Percentiles rank a stretch among this genome's conserved stretches.
Conservation (phyloP, 1,140 invertebrate species). For the Procambarus virginalis region DNA sequence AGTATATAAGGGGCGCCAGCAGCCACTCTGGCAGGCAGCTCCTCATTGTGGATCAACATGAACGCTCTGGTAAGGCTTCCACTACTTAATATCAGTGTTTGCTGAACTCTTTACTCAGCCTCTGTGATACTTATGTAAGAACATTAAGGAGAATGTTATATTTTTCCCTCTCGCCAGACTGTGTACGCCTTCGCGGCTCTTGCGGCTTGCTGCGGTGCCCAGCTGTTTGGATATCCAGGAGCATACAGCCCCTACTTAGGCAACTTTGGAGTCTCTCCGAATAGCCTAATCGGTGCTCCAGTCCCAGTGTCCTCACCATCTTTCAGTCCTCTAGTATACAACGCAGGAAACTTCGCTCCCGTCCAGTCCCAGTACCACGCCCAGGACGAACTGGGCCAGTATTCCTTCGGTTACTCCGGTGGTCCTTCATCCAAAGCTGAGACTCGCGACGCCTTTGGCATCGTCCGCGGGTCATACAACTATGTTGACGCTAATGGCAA, state of each 20-base stretch:
- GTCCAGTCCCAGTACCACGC: constrained; percentile 51
- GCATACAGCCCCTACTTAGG: constrained; percentile 16
- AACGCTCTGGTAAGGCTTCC: constrained; percentile 44
- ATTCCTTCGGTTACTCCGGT: constrained; percentile 49
- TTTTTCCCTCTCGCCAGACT: constrained; percentile 21
- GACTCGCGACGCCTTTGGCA: constrained; percentile 44
- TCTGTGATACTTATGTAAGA: not conserved
- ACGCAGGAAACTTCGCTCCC: constrained; percentile 12
- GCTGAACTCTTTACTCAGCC: not conserved
- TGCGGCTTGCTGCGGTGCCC: constrained; percentile 19
- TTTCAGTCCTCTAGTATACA: not conserved
- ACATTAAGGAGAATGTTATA: not conserved
- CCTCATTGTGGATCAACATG: constrained; percentile 55
- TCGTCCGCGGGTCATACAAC: constrained; percentile 45
- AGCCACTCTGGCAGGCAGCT: constrained; percentile 41
- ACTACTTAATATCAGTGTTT: not conserved
- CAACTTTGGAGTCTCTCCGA: not conserved
- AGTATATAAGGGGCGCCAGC: constrained; percentile 25
- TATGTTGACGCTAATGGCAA: constrained; percentile 53
- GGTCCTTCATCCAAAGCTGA: constrained; percentile 38
- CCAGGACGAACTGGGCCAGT: constrained; percentile 60
- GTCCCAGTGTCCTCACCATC: not conserved
- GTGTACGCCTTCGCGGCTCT: constrained; percentile 23
- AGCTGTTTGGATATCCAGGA: constrained; percentile 17
- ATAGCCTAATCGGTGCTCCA: too few species aligned